A percentile compares a stretch with the other conserved stretches of the same genome.
These are phyloP conservation scores for Caenorhabditis sulstoni DNA, from an alignment of 2,888 invertebrate genomes.

Conservation along the genomic window DNA sequence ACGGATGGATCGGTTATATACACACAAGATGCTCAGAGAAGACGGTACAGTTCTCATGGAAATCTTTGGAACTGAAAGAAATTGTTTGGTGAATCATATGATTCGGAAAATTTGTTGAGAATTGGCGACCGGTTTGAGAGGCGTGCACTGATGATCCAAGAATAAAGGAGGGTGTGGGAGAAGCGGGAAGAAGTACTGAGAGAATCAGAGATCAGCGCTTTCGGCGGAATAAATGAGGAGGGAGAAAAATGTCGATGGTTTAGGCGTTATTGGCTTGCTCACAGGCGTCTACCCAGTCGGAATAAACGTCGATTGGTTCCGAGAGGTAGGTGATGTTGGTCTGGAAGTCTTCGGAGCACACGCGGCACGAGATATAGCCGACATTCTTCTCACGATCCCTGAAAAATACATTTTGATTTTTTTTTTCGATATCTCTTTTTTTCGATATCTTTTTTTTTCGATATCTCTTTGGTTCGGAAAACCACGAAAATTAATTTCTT, in stretches of 20 bases:
- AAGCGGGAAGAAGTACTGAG: constrained; percentile 36
- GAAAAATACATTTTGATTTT: constrained; percentile 49
- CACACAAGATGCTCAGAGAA: constrained; percentile 14
- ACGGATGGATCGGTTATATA: constrained; percentile 18
- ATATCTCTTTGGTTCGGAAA: no score
- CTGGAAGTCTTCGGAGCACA: constrained; percentile 92
- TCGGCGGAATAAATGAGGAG: constrained; percentile 5
- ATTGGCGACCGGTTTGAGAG: constrained; percentile 36
- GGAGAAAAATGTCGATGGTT: constrained; percentile 1
- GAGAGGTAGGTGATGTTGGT: constrained; percentile 94
- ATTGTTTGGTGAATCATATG: constrained; percentile 5
- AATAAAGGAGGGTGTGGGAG: background rate
- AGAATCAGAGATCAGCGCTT: constrained; percentile 47
- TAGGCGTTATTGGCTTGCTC: constrained; percentile 87
- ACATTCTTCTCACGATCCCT: constrained; percentile 96
- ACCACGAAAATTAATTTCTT: no score
- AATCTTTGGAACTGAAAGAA: constrained; percentile 9
- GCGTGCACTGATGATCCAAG: constrained; percentile 50
- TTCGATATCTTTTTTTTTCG: no score
- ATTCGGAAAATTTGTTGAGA: constrained; percentile 6
- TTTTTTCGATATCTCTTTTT: no score
- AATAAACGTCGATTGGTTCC: constrained; percentile 98
- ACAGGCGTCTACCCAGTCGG: constrained; percentile 99
- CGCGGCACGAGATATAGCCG: constrained; percentile 93
- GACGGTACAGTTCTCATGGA: constrained; percentile 17